Evolutionary conservation across 1,140 invertebrate genomes (phyloP).

Genomic region (Parapsyche elsis): DNA sequence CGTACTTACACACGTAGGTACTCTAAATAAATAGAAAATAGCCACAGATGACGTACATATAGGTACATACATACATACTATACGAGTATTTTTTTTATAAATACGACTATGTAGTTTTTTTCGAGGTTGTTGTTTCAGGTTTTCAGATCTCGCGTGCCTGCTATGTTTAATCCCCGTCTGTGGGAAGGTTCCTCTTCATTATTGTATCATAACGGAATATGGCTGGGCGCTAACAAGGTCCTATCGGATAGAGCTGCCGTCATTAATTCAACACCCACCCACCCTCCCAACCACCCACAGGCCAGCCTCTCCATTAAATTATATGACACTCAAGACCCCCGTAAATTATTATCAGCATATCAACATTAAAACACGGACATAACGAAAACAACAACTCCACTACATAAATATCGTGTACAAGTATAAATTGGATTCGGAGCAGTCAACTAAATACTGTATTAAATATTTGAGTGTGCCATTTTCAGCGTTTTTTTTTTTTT

Average conservation of each 20-base stretch:
- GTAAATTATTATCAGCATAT: neutral
- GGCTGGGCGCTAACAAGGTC: conserved; percentile 38
- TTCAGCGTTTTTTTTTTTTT: no score
- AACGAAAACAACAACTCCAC: no score
- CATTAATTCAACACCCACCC: conserved; percentile 38
- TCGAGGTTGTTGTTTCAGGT: conserved; percentile 10
- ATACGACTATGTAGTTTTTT: neutral
- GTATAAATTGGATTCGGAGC: no score
- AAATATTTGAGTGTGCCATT: no score
- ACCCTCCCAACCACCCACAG: neutral
- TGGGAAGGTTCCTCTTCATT: conserved; percentile 36
- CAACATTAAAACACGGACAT: no score
- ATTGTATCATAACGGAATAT: conserved; percentile 50
- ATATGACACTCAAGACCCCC: neutral
- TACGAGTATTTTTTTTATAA: no score
- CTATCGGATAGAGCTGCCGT: conserved; percentile 21
- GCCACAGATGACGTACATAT: no score
- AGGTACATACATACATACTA: no score
- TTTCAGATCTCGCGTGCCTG: conserved; percentile 6
- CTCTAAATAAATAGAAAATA: no score
- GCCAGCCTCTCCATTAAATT: neutral
- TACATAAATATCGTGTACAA: no score
- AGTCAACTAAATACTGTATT: no score
- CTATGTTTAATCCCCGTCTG: neutral
- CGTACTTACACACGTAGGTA: no score